phyloP scores from a whole-genome alignment of 2,888 invertebrate genomes.

The Orthosia gracilis region DNA sequence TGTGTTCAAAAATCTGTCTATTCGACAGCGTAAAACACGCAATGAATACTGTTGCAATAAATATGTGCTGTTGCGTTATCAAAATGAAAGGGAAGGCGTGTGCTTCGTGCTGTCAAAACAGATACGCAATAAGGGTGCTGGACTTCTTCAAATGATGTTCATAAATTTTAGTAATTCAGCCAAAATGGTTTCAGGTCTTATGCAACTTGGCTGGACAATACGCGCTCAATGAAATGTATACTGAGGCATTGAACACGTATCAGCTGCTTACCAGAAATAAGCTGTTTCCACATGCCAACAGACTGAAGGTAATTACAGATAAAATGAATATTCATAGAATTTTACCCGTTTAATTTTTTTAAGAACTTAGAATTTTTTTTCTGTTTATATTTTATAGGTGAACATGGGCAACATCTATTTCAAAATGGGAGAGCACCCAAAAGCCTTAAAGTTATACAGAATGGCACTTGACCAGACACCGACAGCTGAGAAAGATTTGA shows the following conservation, averaged over 20 bases:
- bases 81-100: too few relatives aligned
- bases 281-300: constrained; percentile 97
- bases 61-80: too few relatives aligned
- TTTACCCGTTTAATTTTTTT: too few relatives aligned
- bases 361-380: too few relatives aligned
- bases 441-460: constrained; percentile 99
- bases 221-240: constrained; percentile 97
- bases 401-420: constrained; percentile 99
- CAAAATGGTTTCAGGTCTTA: constrained; percentile 92
- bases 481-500: constrained; percentile 97
- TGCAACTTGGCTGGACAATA: constrained; percentile 99
- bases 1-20: too few relatives aligned
- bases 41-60: too few relatives aligned
- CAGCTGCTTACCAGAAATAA: constrained; percentile 98
- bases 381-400: constrained; percentile 75
- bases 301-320: constrained; percentile 94
- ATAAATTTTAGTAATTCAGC: neutral
- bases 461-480: constrained; percentile 99
- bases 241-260: constrained; percentile 99
- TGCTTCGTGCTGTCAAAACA: too few relatives aligned
- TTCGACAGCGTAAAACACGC: too few relatives aligned
- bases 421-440: constrained; percentile 97
- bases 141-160: too few relatives aligned
- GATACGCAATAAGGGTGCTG: too few relatives aligned
- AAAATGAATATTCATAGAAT: neutral